Conservation (phyloP, 2,888 invertebrate species). For the Bellardia bayeri region DNA sequence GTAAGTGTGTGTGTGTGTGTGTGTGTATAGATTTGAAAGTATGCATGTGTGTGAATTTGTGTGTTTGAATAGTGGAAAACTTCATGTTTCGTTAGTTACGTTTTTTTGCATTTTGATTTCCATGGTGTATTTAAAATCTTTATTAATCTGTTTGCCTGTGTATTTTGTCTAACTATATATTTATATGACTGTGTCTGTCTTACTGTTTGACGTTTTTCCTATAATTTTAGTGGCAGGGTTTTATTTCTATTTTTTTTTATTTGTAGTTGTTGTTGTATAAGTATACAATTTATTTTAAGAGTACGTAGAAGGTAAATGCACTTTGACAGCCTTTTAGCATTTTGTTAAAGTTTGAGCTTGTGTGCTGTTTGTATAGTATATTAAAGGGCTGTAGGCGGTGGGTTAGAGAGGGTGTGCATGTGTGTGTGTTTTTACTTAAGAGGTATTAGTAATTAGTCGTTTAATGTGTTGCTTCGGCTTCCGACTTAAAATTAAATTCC, state of each 20-base stretch:
- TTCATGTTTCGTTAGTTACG: slow-evolving; percentile 54
- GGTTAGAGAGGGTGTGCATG: background rate
- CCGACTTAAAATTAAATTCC: slow-evolving; percentile 45
- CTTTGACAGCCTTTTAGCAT: slow-evolving; percentile 48
- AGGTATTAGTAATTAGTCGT: slow-evolving; percentile 64
- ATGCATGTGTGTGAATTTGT: background rate
- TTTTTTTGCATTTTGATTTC: slow-evolving; percentile 46
- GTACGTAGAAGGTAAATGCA: slow-evolving; percentile 65
- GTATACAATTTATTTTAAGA: slow-evolving; percentile 11
- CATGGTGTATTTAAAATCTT: slow-evolving; percentile 66
- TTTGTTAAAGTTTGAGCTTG: slow-evolving; percentile 29
- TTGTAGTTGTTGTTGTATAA: no score
- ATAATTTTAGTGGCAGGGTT: slow-evolving; percentile 3
- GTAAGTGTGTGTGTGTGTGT: slow-evolving; percentile 15
- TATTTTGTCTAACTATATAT: slow-evolving; percentile 22
- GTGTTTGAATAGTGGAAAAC: slow-evolving; percentile 38
- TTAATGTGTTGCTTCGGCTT: slow-evolving; percentile 48
- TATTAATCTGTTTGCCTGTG: slow-evolving; percentile 60
- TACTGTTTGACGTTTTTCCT: slow-evolving; percentile 8
- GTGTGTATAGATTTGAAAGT: background rate
- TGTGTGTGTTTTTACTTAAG: slow-evolving; percentile 35
- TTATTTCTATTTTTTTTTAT: background rate
- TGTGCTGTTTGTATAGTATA: background rate
- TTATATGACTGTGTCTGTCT: background rate
- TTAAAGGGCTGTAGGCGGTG: slow-evolving; percentile 9